These are phyloP conservation scores for Stomatorhinus walkeri DNA, from an alignment of 2,797 vertebrate species.

Conservation along the genomic window DNA sequence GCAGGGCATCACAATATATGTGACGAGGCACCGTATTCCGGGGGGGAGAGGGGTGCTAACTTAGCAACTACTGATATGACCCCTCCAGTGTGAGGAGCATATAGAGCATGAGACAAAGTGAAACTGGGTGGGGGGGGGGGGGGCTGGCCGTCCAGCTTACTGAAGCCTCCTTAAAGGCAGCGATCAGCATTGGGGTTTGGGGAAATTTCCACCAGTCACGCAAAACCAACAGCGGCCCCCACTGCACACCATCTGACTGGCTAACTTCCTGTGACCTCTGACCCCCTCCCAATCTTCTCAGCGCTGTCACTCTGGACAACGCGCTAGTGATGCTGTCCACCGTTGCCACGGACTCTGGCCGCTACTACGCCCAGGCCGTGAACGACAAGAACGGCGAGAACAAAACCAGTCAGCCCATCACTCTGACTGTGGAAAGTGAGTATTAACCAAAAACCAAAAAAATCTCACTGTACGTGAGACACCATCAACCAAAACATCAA, in stretches of 20 bases:
- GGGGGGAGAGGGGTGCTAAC: background rate
- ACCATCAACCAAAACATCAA: background rate
- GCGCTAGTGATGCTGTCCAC: conserved; percentile 92
- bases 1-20: background rate
- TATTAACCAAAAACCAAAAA: conserved; percentile 25
- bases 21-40: background rate
- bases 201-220: background rate
- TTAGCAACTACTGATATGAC: background rate
- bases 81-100: background rate
- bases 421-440: conserved; percentile 85
- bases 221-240: too few species aligned
- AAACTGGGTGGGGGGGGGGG: background rate
- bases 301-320: conserved; percentile 93
- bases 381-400: conserved; percentile 98
- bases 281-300: conserved; percentile 34
- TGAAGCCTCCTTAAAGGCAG: background rate
- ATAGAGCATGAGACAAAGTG: background rate
- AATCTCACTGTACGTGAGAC: background rate
- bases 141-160: background rate
- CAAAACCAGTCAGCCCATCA: conserved; percentile 92
- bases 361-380: conserved; percentile 92
- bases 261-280: background rate
- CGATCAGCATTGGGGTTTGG: background rate
- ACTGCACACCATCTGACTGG: background rate
- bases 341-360: conserved; percentile 84